Evolutionary conservation across 2,888 invertebrate species (phyloP), one percentile per base, ranked within the genome.

Genomic region (Eretmocerus hayati): DNA sequence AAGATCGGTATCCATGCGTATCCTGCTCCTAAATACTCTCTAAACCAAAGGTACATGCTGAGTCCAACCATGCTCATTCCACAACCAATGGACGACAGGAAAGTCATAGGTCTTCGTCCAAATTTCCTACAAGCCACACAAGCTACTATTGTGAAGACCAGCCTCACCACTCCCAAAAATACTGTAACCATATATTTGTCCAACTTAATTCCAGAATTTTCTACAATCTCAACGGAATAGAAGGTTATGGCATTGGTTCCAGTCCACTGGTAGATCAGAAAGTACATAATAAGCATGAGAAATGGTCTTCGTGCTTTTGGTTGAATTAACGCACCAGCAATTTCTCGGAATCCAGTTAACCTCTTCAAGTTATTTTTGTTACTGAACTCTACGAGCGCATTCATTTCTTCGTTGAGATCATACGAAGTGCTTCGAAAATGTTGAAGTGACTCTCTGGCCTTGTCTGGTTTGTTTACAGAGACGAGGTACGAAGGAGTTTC

Each of bases 401-500:
- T 74, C 55, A 83, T 77, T 62, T 84, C 84, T 9, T 74, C 77
- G 38, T 82, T 75, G 3, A 84, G 62, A 58, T 84, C 75, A 59
- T 78, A 83, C 0, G 78, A 78, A 11, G 79, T 80, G 0, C 81
- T 81, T 46, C 83, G 72, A 6, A 84, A 73, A 58, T 78, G 77
- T 4, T 71, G 69, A 32, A 84, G 66, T 0, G 82, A 79, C 40
- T 72, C 73, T 53, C 77, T 72, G 0, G 85, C 85, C 35, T 80
- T 75, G 22, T 79, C 78, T 31, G 76, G 75, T 54, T 76, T 76
- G 52, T 79, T 77, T 36, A 77, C 76, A 3, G 79, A 77, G 15
- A 86, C 74, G 13, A 85, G 77, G 67, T 79, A 87, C 59, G 84
- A 81, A 2, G 87, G 87, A 0, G 85, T 80, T 62, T 87, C 87